phyloP scores from a whole-genome alignment of 2,113 vertebrate species.

The Galeopterus variegatus region DNA sequence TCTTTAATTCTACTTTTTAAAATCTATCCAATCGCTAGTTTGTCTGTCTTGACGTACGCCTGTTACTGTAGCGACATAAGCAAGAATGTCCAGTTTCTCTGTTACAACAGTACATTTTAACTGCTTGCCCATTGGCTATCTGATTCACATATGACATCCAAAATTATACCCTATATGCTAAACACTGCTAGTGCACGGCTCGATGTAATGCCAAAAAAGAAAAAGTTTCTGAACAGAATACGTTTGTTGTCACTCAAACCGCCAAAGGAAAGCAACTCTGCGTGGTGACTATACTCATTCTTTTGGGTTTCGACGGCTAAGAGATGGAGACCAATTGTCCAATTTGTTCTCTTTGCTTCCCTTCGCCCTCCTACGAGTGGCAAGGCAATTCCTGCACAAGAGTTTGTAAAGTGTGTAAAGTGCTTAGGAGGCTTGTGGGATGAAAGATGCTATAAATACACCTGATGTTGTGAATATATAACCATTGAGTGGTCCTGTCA shows the following conservation, averaged over 20 bases:
- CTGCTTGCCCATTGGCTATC: conserved; percentile 57
- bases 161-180: conserved; percentile 39
- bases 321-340: background rate
- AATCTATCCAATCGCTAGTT: background rate
- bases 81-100: conserved; percentile 84
- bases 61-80: conserved; percentile 77
- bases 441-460: background rate
- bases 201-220: conserved; percentile 1
- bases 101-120: conserved; percentile 64
- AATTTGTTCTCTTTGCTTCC: background rate
- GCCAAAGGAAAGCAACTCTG: background rate
- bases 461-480: no score
- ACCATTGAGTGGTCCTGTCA: conserved; percentile 78
- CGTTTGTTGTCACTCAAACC: background rate
- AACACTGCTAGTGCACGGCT: conserved; percentile 58
- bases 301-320: background rate
- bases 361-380: background rate
- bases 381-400: background rate
- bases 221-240: conserved; percentile 47
- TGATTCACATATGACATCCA: conserved; percentile 49
- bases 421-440: background rate
- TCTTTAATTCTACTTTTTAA: background rate
- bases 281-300: background rate
- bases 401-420: conserved; percentile 22
- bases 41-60: conserved; percentile 56